Evolutionary conservation across 2,113 vertebrate genomes (phyloP).

Genomic region (Zootoca vivipara): DNA sequence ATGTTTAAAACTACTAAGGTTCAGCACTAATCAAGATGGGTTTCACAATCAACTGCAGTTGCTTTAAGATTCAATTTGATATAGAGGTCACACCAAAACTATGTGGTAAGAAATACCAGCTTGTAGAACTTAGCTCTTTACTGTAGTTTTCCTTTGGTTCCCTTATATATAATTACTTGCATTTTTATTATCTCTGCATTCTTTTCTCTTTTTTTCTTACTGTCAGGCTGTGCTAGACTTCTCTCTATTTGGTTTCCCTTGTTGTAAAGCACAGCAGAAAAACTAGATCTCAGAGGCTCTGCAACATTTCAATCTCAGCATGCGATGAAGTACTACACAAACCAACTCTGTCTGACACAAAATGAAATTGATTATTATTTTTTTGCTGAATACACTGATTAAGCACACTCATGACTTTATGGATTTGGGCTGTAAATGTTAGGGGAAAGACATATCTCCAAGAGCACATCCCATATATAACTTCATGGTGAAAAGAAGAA

Average conservation of each 20-base stretch:
- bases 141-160: not conserved
- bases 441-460: not conserved
- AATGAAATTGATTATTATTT: slow-evolving; percentile 4
- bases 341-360: slow-evolving; percentile 1
- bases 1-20: not conserved
- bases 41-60: not conserved
- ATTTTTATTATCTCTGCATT: slow-evolving; percentile 19
- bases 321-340: not conserved
- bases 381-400: slow-evolving; percentile 1
- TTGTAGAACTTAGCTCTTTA: not conserved
- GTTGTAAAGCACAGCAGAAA: not conserved
- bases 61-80: not conserved
- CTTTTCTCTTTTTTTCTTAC: slow-evolving; percentile 1
- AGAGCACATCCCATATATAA: not conserved
- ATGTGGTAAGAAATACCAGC: too few relatives aligned
- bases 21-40: not conserved
- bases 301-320: slow-evolving; percentile 13
- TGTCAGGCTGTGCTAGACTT: not conserved
- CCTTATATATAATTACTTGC: slow-evolving; percentile 31
- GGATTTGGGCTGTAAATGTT: not conserved
- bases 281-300: not conserved
- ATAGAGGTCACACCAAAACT: not conserved
- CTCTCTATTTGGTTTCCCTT: not conserved
- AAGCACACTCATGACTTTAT: not conserved
- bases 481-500: not conserved